These are phyloP conservation scores for Callyntrura guangdongensis DNA, from an alignment of 2,888 invertebrate genomes.

Conservation along the genomic window DNA sequence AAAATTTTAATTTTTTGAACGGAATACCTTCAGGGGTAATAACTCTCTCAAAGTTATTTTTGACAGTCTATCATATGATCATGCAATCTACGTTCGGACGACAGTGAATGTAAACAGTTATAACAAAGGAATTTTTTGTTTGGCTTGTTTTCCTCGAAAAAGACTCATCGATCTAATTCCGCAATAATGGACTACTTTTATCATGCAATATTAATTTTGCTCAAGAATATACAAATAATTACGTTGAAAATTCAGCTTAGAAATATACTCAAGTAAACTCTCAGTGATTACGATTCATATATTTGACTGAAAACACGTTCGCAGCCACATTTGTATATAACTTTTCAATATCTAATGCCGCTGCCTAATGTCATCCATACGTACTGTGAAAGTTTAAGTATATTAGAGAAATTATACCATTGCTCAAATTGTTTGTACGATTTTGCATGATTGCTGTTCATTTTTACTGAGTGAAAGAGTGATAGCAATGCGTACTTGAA, in stretches of 20 bases:
- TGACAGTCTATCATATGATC: constrained; percentile 8
- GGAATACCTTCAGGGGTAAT: background rate
- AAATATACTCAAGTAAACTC: constrained; percentile 31
- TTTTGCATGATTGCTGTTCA: background rate
- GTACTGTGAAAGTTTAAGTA: constrained; percentile 37
- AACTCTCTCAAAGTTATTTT: background rate
- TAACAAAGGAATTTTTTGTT: constrained; percentile 13
- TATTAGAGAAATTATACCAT: constrained; percentile 26
- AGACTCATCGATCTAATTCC: background rate
- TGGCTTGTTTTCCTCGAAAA: constrained; percentile 1
- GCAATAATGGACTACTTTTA: constrained; percentile 13
- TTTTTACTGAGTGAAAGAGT: background rate
- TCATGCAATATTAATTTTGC: constrained; percentile 11
- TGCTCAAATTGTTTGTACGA: constrained; percentile 34
- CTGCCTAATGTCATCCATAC: background rate
- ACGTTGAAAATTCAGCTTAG: too few relatives aligned
- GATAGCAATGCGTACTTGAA: constrained; percentile 44
- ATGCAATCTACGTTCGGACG: background rate
- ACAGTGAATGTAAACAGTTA: too few relatives aligned
- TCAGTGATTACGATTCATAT: background rate
- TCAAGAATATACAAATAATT: too few relatives aligned
- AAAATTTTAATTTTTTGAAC: constrained; percentile 11
- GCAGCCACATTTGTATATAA: too few relatives aligned
- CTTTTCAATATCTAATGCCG: too few relatives aligned
- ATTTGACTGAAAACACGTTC: too few relatives aligned